Evolutionary conservation across 2,888 invertebrate species (phyloP), one percentile per base, ranked within the genome.

Genomic region (Barypeithes pellucidus): DNA sequence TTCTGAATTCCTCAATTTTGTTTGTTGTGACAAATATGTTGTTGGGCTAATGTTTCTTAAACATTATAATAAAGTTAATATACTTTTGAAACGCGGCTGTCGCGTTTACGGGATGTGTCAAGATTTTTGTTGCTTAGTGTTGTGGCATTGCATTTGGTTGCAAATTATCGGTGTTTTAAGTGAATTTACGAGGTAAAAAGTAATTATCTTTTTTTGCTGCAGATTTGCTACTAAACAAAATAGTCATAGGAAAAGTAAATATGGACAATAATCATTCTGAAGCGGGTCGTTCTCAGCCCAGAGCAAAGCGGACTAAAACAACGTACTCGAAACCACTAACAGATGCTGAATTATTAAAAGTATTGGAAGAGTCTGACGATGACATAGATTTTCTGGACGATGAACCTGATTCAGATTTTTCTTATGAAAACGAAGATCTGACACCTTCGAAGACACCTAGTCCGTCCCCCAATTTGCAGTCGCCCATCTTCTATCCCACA

Each of bases 201-300:
- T 1, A 12, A 14, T n/a, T 43, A 43, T 43, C 2, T 43, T 12
- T 43, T 43, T 2, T 43, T 36, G 36, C 36, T 7, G 36, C n/a
- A n/a, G n/a, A n/a, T n/a, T n/a, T n/a, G n/a, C n/a, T n/a, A n/a
- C n/a, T n/a, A n/a, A n/a, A n/a, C n/a, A n/a, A n/a, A n/a, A n/a
- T n/a, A 12, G 2, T 36, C 2, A 9, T 36, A 11, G 36, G 43
- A 14, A 14, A 43, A n/a, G 43, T 43, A 43, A n/a, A n/a, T n/a
- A 43, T 4, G 12, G n/a, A 43, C 36, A 8, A 43, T 4, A 14
- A 43, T 12, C 14, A 43, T 43, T 43, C 14, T 43, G 43, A 43
- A 43, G 43, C 43, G 16, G 43, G 43, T 14, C 43, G 14, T 43
- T 43, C 43, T 43, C 43, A 43, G 14, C 16, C n/a, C 43, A 43